phyloP scores from a whole-genome alignment of 2,888 invertebrate species.

The Calameuta filiformis region DNA sequence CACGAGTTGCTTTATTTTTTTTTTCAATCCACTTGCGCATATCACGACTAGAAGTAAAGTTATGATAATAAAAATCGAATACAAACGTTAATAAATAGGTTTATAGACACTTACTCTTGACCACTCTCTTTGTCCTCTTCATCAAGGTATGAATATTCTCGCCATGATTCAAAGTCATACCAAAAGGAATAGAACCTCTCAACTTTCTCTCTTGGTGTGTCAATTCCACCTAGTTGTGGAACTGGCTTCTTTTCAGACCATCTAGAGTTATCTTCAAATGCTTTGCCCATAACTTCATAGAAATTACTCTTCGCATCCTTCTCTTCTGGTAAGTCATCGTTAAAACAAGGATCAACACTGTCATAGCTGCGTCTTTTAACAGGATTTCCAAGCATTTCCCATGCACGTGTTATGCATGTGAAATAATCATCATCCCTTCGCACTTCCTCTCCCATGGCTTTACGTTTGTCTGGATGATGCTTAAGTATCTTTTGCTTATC shows the following conservation, averaged over 20 bases:
- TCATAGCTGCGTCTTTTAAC: constrained; percentile 91
- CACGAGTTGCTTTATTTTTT: constrained; percentile 92
- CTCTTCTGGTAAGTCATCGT: constrained; percentile 84
- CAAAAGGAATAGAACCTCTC: constrained; percentile 97
- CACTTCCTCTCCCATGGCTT: constrained; percentile 88
- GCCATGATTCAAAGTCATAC: constrained; percentile 99
- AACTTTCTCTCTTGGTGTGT: constrained; percentile 84
- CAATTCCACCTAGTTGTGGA: constrained; percentile 82
- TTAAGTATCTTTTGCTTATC: constrained; percentile 86
- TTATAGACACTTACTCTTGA: constrained; percentile 72
- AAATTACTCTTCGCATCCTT: constrained; percentile 85
- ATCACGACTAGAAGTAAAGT: constrained; percentile 73
- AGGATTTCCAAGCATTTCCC: constrained; percentile 88
- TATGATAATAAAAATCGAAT: constrained; percentile 6
- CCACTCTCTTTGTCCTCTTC: constrained; percentile 99
- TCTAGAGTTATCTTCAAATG: constrained; percentile 82
- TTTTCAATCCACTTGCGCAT: constrained; percentile 99
- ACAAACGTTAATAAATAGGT: constrained; percentile 1
- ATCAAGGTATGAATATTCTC: constrained; percentile 98
- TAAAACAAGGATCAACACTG: constrained; percentile 95
- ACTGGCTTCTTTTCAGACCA: constrained; percentile 93
- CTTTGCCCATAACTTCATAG: constrained; percentile 72
- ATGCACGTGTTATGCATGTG: constrained; percentile 97
- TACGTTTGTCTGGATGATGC: constrained; percentile 98
- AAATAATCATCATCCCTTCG: constrained; percentile 96